phyloP scores from a whole-genome alignment of 1,140 invertebrate genomes.

The Euglossa dilemma region DNA sequence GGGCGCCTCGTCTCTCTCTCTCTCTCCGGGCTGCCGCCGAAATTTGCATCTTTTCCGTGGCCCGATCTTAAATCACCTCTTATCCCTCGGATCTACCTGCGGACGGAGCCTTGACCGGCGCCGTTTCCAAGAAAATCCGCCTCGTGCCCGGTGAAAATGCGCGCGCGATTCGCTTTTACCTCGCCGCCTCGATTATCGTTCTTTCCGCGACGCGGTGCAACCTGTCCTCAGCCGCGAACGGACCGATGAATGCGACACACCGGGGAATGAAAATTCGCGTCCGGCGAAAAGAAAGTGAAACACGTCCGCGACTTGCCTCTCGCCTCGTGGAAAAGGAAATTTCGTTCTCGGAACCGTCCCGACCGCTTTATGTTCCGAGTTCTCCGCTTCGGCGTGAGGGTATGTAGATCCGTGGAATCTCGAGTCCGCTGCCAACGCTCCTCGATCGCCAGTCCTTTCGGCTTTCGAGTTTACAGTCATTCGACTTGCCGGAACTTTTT shows the following conservation, averaged over 20 bases:
- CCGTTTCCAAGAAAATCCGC: conserved; percentile 30
- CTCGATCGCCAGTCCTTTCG: no score
- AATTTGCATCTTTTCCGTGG: conserved; percentile 33
- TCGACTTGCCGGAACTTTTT: no score
- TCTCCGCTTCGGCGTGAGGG: no score
- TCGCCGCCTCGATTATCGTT: conserved; percentile 11
- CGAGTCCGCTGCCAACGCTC: no score
- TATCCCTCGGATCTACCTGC: conserved; percentile 12
- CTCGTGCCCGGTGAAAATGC: conserved; percentile 7
- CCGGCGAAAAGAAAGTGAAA: not conserved
- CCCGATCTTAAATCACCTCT: conserved; percentile 16
- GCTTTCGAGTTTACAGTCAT: no score
- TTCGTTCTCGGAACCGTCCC: not conserved
- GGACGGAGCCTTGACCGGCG: not conserved
- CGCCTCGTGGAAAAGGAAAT: not conserved
- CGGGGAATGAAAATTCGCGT: conserved; percentile 22
- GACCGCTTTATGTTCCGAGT: no score
- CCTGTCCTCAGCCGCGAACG: not conserved
- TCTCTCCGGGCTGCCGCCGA: not conserved
- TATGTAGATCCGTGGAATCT: no score
- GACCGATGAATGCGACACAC: no score
- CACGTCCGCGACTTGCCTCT: not conserved
- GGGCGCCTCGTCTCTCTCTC: no score
- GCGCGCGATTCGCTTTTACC: conserved; percentile 11
- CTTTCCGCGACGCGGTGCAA: not conserved